Evolutionary conservation across 2,888 invertebrate genomes (phyloP), one percentile per base, ranked within the genome.

Genomic region (Mactromeris polynyma): DNA sequence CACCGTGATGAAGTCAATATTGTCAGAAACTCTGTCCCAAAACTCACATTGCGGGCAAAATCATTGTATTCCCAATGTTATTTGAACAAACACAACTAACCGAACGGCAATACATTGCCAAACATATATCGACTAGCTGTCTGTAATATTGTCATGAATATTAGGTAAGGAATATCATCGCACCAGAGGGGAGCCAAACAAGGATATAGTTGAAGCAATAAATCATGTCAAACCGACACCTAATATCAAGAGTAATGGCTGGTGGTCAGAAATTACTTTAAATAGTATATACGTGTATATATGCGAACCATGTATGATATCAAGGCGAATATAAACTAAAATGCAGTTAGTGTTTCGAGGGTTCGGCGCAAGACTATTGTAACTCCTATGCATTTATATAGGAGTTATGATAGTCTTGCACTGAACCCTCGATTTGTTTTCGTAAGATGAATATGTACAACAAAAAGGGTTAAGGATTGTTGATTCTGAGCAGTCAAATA

Each of bases 61-160:
- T 26, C 26, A 64, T 9, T 64, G 58, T 26, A 11, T 64, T 64
- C 58, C n/a, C 11, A 64, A 64, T 64, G 58, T 64, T 64, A n/a
- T n/a, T 64, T 64, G 26, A n/a, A 26, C 58, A 64, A 64, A 64
- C 26, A 64, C 9, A 64, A n/a, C 58, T 64, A 0, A 26, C 58
- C 0, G n/a, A 73, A 73, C 14, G 73, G 36, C 6, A 14, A 73
- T 33, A 33, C 31, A 9, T 73, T 73, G 36, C 73, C 73, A 73
- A 73, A 73, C 58, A 64, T 33, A 33, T 73, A 73, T 73, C 19
- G 36, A 73, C 73, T 36, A 73, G 19, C 33, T 36, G 73, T 73
- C 73, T 73, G 73, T 73, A 36, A 33, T 36, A 33, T 73, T 73
- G 36, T 19, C 73, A 73, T 36, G 36, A 36, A 73, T 73, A 73